Percentiles rank a stretch among this genome's conserved stretches.
Conservation (phyloP, 2,888 invertebrate genomes). For the Halocaridina rubra region DNA sequence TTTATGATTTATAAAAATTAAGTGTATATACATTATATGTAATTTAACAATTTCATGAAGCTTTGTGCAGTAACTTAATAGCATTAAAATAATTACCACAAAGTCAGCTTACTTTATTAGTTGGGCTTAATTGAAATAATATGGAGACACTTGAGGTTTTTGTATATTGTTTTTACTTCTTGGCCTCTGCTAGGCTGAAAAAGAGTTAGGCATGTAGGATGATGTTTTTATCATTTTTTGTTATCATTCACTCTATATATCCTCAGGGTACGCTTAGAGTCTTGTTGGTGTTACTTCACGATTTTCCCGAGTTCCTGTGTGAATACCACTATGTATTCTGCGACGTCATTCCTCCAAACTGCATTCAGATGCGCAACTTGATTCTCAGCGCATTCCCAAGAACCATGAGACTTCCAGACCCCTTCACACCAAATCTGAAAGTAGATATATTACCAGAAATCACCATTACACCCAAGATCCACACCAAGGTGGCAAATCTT, state of each 20-base stretch:
- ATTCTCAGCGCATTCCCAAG: conserved; percentile 97
- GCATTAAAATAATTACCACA: too few relatives aligned
- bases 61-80: too few relatives aligned
- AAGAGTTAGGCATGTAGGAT: too few relatives aligned
- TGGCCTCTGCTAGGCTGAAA: too few relatives aligned
- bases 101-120: too few relatives aligned
- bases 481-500: conserved; percentile 86
- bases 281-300: conserved; percentile 93
- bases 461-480: conserved; percentile 86
- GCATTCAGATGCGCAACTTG: conserved; percentile 97
- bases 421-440: conserved; percentile 96
- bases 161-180: too few relatives aligned
- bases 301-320: conserved; percentile 98
- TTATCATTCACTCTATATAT: neutral
- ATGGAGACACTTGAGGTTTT: too few relatives aligned
- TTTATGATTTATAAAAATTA: too few relatives aligned
- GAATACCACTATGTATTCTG: conserved; percentile 99
- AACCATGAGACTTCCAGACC: conserved; percentile 98
- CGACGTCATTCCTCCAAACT: conserved; percentile 98
- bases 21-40: too few relatives aligned
- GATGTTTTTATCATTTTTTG: neutral
- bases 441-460: conserved; percentile 92
- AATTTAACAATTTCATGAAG: too few relatives aligned
- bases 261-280: conserved; percentile 83
- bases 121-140: too few relatives aligned